Evolutionary conservation across 1,140 invertebrate species (phyloP).

Genomic region (Pararge aegeria): DNA sequence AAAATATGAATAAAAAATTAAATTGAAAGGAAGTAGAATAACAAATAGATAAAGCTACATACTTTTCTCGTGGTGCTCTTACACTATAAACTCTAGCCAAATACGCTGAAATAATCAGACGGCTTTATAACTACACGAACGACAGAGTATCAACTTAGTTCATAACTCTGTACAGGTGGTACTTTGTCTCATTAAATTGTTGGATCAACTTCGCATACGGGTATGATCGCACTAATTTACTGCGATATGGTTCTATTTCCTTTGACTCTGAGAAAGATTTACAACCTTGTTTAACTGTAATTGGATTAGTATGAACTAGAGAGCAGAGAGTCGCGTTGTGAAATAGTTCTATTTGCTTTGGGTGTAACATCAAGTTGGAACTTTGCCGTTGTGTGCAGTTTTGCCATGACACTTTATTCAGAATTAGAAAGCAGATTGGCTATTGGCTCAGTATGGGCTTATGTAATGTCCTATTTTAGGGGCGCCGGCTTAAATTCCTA

Average conservation of each 20-base stretch:
- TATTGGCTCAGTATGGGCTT: too few relatives aligned
- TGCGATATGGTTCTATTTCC: constrained; percentile 29
- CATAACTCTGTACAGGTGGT: constrained; percentile 23
- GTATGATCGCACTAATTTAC: constrained; percentile 27
- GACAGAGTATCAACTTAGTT: constrained; percentile 19
- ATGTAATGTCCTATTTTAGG: too few relatives aligned
- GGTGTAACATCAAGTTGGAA: constrained; percentile 27
- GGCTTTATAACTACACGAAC: constrained; percentile 9
- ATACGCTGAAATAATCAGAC: constrained; percentile 21
- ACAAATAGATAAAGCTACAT: background rate
- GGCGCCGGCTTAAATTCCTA: too few relatives aligned
- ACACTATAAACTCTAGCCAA: background rate
- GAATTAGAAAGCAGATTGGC: background rate
- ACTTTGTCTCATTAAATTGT: constrained; percentile 34
- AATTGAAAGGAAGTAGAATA: too few relatives aligned
- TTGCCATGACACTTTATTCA: background rate
- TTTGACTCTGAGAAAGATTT: constrained; percentile 34
- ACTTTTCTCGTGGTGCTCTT: background rate
- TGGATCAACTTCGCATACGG: constrained; percentile 22
- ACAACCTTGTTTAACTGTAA: constrained; percentile 36
- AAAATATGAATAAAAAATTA: too few relatives aligned
- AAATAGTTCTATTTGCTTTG: constrained; percentile 33
- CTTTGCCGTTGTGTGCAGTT: constrained; percentile 18
- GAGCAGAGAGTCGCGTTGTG: constrained; percentile 15
- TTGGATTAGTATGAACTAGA: constrained; percentile 32